Conservation (phyloP, 2,797 vertebrate species). For the Malurus leucopterus region DNA sequence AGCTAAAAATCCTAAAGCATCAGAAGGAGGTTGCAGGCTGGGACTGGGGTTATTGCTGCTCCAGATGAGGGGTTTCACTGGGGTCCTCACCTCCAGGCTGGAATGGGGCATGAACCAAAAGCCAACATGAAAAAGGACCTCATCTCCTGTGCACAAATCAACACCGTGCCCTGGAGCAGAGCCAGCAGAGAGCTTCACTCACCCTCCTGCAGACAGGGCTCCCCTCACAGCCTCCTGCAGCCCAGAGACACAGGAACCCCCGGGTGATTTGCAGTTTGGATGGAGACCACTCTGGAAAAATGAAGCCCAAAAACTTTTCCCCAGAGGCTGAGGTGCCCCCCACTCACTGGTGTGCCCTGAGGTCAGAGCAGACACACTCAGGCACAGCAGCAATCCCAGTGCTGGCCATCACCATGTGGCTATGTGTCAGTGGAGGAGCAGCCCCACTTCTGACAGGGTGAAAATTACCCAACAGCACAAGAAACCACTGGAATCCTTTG, state of each 20-base stretch:
- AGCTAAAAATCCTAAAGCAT: too few relatives aligned
- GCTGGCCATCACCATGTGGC: background rate
- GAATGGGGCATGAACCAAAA: background rate
- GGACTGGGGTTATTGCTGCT: background rate
- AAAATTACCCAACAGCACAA: background rate
- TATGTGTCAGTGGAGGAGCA: constrained; percentile 10
- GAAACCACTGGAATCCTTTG: constrained; percentile 23
- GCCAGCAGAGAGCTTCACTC: background rate
- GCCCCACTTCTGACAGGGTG: background rate
- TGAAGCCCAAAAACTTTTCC: background rate
- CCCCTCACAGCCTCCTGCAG: background rate
- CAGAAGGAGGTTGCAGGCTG: accelerated
- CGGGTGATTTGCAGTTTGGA: accelerated
- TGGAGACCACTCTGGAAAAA: accelerated
- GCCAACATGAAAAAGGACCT: background rate
- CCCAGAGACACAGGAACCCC: background rate
- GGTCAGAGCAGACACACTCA: background rate
- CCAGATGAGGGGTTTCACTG: background rate
- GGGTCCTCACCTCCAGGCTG: background rate
- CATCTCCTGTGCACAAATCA: background rate
- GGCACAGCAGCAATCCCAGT: background rate
- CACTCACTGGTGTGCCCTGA: accelerated
- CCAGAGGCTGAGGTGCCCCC: background rate
- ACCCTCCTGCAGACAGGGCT: background rate
- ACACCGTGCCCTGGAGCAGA: background rate